Percentiles rank a stretch among this genome's conserved stretches.
Evolutionary conservation across 2,888 invertebrate genomes (phyloP).

Genomic region (Bembecia ichneumoniformis): DNA sequence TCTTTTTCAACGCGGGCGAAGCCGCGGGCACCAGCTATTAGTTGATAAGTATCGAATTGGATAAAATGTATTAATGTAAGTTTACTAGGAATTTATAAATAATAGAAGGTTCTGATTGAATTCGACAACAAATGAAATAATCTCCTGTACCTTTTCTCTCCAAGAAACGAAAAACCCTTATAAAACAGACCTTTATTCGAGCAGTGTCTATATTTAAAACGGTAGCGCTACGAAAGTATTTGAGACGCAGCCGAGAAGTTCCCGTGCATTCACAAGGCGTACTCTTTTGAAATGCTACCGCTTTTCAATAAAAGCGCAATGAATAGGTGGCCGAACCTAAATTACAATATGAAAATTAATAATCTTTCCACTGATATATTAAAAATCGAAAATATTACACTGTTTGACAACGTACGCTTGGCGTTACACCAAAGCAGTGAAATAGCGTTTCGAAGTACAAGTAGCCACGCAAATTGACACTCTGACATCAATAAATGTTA

Average conservation of each 20-base stretch:
- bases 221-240: not conserved
- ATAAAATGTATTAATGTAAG: no score
- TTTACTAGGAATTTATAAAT: no score
- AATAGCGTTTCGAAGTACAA: not conserved
- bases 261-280: conserved; percentile 20
- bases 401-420: not conserved
- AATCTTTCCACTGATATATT: conserved; percentile 17
- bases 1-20: no score
- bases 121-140: no score
- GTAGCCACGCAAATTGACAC: not conserved
- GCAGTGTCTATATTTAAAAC: no score
- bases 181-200: no score
- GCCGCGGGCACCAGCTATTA: no score
- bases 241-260: conserved; percentile 14
- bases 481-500: not conserved
- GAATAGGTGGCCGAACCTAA: conserved; percentile 29
- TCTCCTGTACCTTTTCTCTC: no score
- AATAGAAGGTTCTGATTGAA: no score
- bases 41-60: no score
- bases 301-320: conserved; percentile 53
- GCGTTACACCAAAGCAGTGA: no score
- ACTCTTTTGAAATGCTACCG: conserved; percentile 42
- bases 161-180: no score
- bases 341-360: conserved; percentile 37
- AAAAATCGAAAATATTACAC: not conserved